phyloP scores from a whole-genome alignment of 2,888 invertebrate genomes.

The Drosophila kambysellisi region DNA sequence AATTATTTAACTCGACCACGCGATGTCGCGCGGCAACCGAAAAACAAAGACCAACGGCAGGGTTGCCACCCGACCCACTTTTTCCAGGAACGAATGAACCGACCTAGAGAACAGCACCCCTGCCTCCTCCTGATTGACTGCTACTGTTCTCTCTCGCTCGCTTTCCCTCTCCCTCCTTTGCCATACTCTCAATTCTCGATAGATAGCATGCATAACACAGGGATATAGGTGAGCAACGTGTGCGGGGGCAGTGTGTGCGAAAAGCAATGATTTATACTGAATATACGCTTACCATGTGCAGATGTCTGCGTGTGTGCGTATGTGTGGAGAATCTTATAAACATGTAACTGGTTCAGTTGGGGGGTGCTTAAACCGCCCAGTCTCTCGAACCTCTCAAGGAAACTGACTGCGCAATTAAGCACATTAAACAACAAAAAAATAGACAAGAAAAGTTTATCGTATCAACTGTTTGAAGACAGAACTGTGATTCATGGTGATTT shows the following conservation, averaged over 20 bases:
- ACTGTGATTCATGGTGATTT: background rate
- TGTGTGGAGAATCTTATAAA: background rate
- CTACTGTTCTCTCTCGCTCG: background rate
- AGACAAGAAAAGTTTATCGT: background rate
- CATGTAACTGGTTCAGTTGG: slow-evolving; percentile 1
- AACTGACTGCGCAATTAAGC: slow-evolving; percentile 35
- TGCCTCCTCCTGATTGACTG: slow-evolving; percentile 20
- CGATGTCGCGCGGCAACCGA: slow-evolving; percentile 59
- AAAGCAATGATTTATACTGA: slow-evolving; percentile 14
- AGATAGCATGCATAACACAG: slow-evolving; percentile 13
- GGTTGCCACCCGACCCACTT: slow-evolving; percentile 4
- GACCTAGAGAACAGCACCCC: slow-evolving; percentile 14
- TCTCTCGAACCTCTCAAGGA: slow-evolving; percentile 14
- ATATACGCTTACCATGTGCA: background rate
- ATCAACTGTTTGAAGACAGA: slow-evolving; percentile 11
- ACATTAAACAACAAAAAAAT: slow-evolving; percentile 1
- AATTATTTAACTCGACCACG: slow-evolving; percentile 79
- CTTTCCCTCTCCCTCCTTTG: background rate
- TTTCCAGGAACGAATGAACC: slow-evolving; percentile 19
- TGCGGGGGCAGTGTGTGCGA: background rate
- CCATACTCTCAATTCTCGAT: slow-evolving; percentile 6
- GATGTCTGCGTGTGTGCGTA: background rate
- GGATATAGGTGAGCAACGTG: background rate
- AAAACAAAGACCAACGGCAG: slow-evolving; percentile 6
- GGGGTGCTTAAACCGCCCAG: slow-evolving; percentile 6